Evolutionary conservation across 1,140 invertebrate species (phyloP).

Genomic region (Trypoxylus dichotomus): DNA sequence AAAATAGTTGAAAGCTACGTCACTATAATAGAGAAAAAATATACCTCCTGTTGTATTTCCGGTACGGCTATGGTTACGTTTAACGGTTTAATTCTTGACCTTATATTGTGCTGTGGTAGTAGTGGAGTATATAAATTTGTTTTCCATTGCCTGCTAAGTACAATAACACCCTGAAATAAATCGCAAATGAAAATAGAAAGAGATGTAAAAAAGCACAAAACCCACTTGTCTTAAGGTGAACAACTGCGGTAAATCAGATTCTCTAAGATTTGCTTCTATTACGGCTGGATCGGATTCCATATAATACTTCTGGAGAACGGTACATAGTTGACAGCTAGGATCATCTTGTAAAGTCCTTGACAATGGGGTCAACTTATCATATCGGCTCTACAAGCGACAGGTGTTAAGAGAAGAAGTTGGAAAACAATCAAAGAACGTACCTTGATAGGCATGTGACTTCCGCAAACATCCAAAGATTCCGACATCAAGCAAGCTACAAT

Average conservation of each 20-base stretch:
- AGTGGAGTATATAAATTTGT: conserved; percentile 93
- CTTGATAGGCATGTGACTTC: conserved; percentile 82
- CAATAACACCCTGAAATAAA: conserved; percentile 76
- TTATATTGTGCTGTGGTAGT: conserved; percentile 86
- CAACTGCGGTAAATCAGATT: conserved; percentile 80
- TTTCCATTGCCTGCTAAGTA: conserved; percentile 94
- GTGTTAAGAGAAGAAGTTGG: conserved; percentile 28
- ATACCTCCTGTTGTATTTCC: conserved; percentile 72
- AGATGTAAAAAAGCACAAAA: neutral
- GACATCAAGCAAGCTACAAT: conserved; percentile 94
- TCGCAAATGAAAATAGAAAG: neutral
- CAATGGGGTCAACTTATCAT: conserved; percentile 83
- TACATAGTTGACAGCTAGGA: conserved; percentile 92
- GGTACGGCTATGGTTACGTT: conserved; percentile 88
- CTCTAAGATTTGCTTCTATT: conserved; percentile 83
- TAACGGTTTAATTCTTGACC: conserved; percentile 79
- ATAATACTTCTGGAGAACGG: conserved; percentile 84
- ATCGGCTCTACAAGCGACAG: conserved; percentile 75
- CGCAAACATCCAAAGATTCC: conserved; percentile 83
- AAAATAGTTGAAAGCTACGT: too few relatives aligned
- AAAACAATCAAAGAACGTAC: conserved; percentile 54
- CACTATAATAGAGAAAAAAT: conserved; percentile 34
- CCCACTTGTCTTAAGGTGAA: conserved; percentile 82
- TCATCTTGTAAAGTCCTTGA: conserved; percentile 93
- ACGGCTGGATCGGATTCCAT: conserved; percentile 70